Base-by-base conservation (phyloP, 2,888 invertebrate genomes). In the Aspidiotus rigidus region DNA sequence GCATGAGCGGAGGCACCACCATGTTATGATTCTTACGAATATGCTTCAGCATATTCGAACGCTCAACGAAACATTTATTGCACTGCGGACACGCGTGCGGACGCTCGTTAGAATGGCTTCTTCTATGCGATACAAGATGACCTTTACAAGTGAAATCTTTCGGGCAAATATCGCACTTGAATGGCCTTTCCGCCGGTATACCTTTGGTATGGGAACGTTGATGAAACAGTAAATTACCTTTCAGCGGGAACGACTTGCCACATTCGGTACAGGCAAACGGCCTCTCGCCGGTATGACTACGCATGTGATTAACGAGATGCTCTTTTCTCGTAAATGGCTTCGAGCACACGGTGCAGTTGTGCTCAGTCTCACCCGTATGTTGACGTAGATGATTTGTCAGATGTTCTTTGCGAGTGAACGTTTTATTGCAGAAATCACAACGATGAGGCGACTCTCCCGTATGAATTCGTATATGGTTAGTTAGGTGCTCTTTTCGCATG, bases 321-420 rank as follows among this genome's bases (percentile, higher is more conserved):
- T 87, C 87, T 77, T 88, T 87, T 74, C 85, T 80, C 1, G 86
- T 85, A 78, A 87, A 87, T 0, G 86, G 84, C 75, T 87, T 87
- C 67, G 84, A 82, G 79, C 87, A 87, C 16, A 86, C 82, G 74
- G 85, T 86, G 78, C 87, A 87, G 72, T 85, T 83, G 74, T 86
- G 86, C 9, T 62, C 90, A 89, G 71, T 71, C 60, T 71, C 71
- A 16, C 74, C 71, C 40, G 88, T 88, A 76, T 88, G 88, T 77
- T 88, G 88, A 73, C 91, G 82, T 74, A 91, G 88, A 79, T 91
- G 91, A 79, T 90, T 90, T 75, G 90, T 85, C 74, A 91, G 84
- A 78, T 91, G 91, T 78, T 91, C 91, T 77, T 90, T 87, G 74
- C 91, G 83, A 71, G 91, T 91, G 80, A 91, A 91, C 72, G 89